These are phyloP conservation scores for Azorinus chamasolen DNA, from an alignment of 2,888 invertebrate species.

Conservation along the genomic window DNA sequence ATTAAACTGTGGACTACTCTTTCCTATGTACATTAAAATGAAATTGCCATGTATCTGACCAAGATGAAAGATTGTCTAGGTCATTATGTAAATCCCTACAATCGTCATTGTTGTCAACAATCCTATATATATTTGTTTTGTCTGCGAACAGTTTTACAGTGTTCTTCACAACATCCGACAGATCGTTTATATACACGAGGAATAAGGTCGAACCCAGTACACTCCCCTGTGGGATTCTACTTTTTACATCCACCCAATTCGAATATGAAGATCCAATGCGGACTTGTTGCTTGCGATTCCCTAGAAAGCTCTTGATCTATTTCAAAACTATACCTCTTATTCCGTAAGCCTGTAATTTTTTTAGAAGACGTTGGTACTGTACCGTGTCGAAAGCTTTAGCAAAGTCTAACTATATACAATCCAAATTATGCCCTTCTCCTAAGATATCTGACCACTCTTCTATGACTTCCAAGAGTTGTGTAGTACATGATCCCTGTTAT, in stretches of 20 bases:
- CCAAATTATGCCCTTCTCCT: background rate
- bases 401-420: slow-evolving; percentile 13
- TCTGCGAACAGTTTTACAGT: slow-evolving; percentile 13
- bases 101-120: background rate
- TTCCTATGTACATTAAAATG: slow-evolving; percentile 2
- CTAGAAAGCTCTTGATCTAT: slow-evolving; percentile 15
- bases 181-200: slow-evolving; percentile 13
- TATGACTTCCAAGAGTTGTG: background rate
- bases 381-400: slow-evolving; percentile 23
- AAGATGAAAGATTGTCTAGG: background rate
- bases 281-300: slow-evolving; percentile 1
- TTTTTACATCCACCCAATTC: background rate
- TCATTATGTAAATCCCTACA: background rate
- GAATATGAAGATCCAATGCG: background rate
- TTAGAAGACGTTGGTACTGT: background rate
- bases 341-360: slow-evolving; percentile 11
- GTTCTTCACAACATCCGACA: background rate
- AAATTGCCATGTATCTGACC: background rate
- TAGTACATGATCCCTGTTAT: background rate
- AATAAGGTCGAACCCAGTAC: slow-evolving; percentile 9
- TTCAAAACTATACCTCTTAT: background rate
- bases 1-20: background rate
- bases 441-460: slow-evolving; percentile 4
- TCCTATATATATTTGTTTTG: slow-evolving; percentile 5
- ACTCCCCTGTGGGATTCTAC: slow-evolving; percentile 18